Base-by-base conservation (phyloP, 2,888 invertebrate genomes). In the Eupeodes luniger region DNA sequence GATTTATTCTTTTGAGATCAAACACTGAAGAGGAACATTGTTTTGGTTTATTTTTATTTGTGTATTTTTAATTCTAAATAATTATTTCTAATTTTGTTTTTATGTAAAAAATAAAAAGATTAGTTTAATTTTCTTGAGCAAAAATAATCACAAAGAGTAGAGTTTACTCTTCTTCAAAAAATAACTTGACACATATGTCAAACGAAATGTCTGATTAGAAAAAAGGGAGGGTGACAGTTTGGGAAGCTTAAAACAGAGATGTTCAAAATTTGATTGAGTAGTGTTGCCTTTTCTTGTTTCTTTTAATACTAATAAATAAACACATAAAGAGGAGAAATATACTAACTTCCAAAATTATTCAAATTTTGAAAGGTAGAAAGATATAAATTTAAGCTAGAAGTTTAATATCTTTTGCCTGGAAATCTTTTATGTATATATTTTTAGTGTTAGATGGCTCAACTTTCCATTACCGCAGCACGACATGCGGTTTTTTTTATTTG, bases 191-290 rank as follows among this genome's bases (percentile, higher is more conserved):
- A 95, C 95, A 94, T 94, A 10, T 95, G n/a, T 95, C 95, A 90
- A 95, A 95, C 1, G 95, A 91, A 94, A 95, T 5, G 95, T 94
- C 3, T 95, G 92, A 90, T 95, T 95, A 90, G 92, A 90, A 90
- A 95, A 1, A 95, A 95, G 91, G 95, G 95, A 69, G 53, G 49
- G 49, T 10, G 27, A 74, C 74, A 79, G 88, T 81, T 88, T 88
- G 79, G 70, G 75, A 4, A 16, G 5, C 5, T 40, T 1, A 12
- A 36, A 16, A 4, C 66, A 66, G 47, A 5, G 47, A 14, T 66
- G 19, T 14, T 49, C 14, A 66, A 66, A 64, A 64, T 5, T 19
- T 12, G 7, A 2, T 27, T 5, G 7, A 12, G 7, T 2, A 7
- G 12, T 47, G 44, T 6, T 64, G 19, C 47, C 19, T 11, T 44